Evolutionary conservation across 2,797 vertebrate species (phyloP), one percentile per base, ranked within the genome.

Genomic region (Spinibarbus caldwelli): DNA sequence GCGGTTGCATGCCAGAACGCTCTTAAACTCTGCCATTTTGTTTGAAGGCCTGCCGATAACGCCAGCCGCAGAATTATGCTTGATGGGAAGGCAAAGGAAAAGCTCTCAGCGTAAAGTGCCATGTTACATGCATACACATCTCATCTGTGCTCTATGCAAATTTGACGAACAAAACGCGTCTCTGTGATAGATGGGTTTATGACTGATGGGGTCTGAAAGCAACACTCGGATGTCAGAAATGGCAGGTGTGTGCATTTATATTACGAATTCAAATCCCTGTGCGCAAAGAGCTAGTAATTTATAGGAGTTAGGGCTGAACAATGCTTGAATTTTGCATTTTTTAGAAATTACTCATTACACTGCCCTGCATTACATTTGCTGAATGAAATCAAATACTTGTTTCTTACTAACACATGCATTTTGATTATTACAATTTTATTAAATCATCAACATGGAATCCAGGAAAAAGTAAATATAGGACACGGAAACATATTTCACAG

Each of bases 21-120:
- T 78, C 34, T 31, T 87, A 78, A 86, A 83, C 62, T 52, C 36
- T 52, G 36, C 49, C 0, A 80, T 67, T 43, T 86, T 83, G 75
- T 87, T 80, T 89, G 7, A 77, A 75, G 86, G 36, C 26, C 52
- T 67, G 45, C 4, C 23, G 29, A 76, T 87, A 73, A 76, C 11
- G 71, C 45, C 77, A 83, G 78, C 26, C 26, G 1, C 36, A 21
- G 43, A 21, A 36, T 73, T n/a, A 2, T 6, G 26, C 31, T 81
- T 15, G 80, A 73, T 7, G 47, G 67, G 19, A 26, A 45, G 21
- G 49, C 49, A 75, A 82, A 85, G 19, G 29, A 45, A 34, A 62
- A 57, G 36, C 23, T 34, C 59, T 81, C 17, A 26, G 36, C 14
- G 4, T 6, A 45, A 68, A 80, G 49, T n/a, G n/a, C n/a, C n/a